Conservation (phyloP, 2,113 vertebrate species). For the Cromileptes altivelis region DNA sequence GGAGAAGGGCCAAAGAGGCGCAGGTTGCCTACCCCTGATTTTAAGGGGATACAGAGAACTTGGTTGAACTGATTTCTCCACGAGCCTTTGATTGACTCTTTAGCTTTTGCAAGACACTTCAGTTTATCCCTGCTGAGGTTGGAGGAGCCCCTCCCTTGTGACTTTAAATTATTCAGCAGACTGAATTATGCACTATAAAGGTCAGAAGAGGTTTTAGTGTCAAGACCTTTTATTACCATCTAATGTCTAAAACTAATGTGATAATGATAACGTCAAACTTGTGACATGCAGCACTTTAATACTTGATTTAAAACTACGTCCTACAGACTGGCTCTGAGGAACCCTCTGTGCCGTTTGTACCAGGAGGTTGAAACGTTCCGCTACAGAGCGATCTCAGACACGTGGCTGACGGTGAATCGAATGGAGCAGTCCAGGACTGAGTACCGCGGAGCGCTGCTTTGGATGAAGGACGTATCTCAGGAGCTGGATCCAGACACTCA, state of each 20-base stretch:
- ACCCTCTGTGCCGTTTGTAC: constrained; percentile 92
- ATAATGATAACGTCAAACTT: neutral
- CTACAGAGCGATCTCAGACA: constrained; percentile 96
- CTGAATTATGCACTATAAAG: neutral
- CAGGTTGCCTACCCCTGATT: no score
- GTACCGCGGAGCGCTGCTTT: constrained; percentile 94
- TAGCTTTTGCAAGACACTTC: neutral
- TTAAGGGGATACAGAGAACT: no score
- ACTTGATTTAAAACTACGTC: neutral
- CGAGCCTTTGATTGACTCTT: neutral
- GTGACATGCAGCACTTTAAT: neutral
- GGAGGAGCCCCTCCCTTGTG: neutral
- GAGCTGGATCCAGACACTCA: constrained; percentile 96
- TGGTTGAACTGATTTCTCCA: neutral
- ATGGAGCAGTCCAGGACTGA: constrained; percentile 97
- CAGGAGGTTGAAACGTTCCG: constrained; percentile 98
- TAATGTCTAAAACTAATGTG: neutral
- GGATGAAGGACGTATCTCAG: constrained; percentile 99
- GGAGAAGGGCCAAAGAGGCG: no score
- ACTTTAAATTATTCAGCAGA: neutral
- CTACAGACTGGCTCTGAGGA: constrained; percentile 89
- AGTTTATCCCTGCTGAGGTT: neutral
- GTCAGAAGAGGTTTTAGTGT: neutral
- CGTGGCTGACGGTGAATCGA: constrained; percentile 96
- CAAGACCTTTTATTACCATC: neutral